Evolutionary conservation across 2,113 vertebrate species (phyloP), one percentile per base, ranked within the genome.

Genomic region (Corythoichthys haematopterus): DNA sequence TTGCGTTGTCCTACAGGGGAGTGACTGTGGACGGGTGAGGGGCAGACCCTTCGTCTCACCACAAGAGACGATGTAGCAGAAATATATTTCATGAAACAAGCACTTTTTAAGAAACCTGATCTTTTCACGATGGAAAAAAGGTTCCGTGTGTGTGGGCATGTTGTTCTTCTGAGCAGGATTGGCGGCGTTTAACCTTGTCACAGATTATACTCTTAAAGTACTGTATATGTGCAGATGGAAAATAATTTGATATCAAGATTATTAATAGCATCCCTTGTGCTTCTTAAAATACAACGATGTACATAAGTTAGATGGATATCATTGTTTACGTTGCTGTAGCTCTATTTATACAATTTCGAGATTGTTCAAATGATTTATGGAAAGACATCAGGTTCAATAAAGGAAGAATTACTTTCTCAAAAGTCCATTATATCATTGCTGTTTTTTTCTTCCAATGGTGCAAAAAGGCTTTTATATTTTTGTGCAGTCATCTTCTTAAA

Each of bases 91-190:
- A 81, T 80, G 72, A 89, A 75, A 71, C 78, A 88, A 90, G 85
- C 88, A 90, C 90, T 89, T 91, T 90, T 85, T 88, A 83, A 85
- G 74, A 80, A 56, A 87, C n/a, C n/a, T n/a, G n/a, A n/a, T n/a
- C n/a, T n/a, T n/a, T 88, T 87, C 66, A 70, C 72, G 80, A 81
- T 82, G n/a, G n/a, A 72, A 63, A 85, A 80, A 50, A 87, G 79
- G 65, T 70, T n/a, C n/a, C n/a, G n/a, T 45, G n/a, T n/a, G 63
- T 37, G 63, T 10, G 47, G 8, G 9, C n/a, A 35, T 51, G 47
- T 51, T 37, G 37, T 55, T 58, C 12, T 46, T 12, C 28, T 6
- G 28, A 33, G 13, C 13, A 46, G 40, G 40, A 43, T 43, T 8
- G 9, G 40, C 6, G 6, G 12, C 37, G 14, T 9, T 40, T 40